Base-by-base conservation (phyloP, 1,140 invertebrate genomes). In the Vanessa atalanta region DNA sequence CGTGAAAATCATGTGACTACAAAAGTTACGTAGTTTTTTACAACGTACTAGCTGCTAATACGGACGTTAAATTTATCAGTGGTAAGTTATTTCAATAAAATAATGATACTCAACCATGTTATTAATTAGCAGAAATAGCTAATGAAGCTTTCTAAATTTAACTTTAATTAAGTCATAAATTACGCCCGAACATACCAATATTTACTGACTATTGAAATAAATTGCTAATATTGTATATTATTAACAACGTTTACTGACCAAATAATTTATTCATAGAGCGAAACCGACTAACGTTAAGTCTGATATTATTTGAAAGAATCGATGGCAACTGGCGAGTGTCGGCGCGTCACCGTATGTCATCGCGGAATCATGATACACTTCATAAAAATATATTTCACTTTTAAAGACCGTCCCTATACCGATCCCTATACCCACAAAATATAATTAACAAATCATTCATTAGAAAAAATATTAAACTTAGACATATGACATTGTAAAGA, bases 141-240 rank as follows among this genome's bases (percentile, higher is more conserved):
- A 47, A 48, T 65, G 20, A 65, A 65, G 15, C 37, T 65, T 47
- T 50, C 68, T 61, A 70, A 61, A 63, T 70, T 61, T 50, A 50
- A 60, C 23, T 47, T 63, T 70, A 70, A 70, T 70, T 48, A 70
- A 70, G 63, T 70, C 55, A 63, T 70, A 70, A 70, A 63, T 70
- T 48, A 63, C 61, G 57, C 47, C 43, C 14, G 23, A 70, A 16
- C 48, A 31, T 47, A 70, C 57, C 37, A 61, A 70, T 70, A 70
- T 70, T 70, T 70, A 63, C 31, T 57, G 68, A 61, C 48, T 43
- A 50, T 50, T 47, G 47, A 63, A 60, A 70, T 61, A 63, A 70
- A 70, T 70, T 61, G 68, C 57, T 63, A 63, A 23, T 69, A 69
- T 60, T 69, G 66, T 57, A 57, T 47, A 26, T 57, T 69, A 69